Percentiles rank a stretch among this genome's conserved stretches.
Evolutionary conservation across 2,797 vertebrate species (phyloP).

Genomic region (Pseudomugil gertrudae): DNA sequence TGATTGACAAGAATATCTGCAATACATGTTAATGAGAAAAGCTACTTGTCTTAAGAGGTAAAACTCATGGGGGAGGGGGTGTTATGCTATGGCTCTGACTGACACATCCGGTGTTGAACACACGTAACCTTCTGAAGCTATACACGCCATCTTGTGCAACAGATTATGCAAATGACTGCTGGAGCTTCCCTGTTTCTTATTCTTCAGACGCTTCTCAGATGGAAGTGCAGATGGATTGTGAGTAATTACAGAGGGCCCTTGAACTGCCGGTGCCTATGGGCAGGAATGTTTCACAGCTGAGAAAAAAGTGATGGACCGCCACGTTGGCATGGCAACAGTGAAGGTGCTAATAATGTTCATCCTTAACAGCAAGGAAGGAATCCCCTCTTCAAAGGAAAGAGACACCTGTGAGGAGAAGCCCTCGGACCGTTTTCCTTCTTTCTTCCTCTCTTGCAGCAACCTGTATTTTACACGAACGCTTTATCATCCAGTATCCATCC

Average conservation of each 20-base stretch:
- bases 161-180: slow-evolving; percentile 55
- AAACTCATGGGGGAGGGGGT: not conserved
- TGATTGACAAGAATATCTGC: slow-evolving; percentile 21
- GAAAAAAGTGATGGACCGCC: slow-evolving; percentile 51
- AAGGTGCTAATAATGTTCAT: slow-evolving; percentile 79
- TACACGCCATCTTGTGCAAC: slow-evolving; percentile 8
- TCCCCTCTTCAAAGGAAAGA: slow-evolving; percentile 72
- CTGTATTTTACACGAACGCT: slow-evolving; percentile 7
- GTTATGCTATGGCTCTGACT: slow-evolving; percentile 6
- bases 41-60: not conserved
- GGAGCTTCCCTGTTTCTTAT: slow-evolving; percentile 21
- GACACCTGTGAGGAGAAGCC: slow-evolving; percentile 68
- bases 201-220: slow-evolving; percentile 35
- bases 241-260: slow-evolving; percentile 84
- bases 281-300: slow-evolving; percentile 82
- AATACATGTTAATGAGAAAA: slow-evolving; percentile 25
- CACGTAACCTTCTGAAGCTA: slow-evolving; percentile 43
- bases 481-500: not conserved
- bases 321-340: slow-evolving; percentile 85
- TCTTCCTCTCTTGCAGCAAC: slow-evolving; percentile 15
- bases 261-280: slow-evolving; percentile 83
- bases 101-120: slow-evolving; percentile 6
- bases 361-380: slow-evolving; percentile 70
- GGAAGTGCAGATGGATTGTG: slow-evolving; percentile 67
- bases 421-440: not conserved